phyloP scores from a whole-genome alignment of 2,888 invertebrate genomes.

The Diplolepis rosae region DNA sequence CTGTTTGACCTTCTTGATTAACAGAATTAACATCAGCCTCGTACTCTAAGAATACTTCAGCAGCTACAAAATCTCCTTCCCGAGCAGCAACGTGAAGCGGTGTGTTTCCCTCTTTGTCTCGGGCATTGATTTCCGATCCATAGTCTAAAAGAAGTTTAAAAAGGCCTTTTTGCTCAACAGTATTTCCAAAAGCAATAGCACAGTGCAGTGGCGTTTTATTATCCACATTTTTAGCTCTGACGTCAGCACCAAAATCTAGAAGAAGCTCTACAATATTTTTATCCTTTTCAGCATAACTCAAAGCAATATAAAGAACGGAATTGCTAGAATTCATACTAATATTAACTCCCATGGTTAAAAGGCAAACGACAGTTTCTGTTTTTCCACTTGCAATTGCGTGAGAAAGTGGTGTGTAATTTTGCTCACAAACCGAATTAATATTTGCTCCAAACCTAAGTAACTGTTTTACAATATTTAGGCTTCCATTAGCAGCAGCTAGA shows the following conservation, averaged over 20 bases:
- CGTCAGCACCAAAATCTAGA: background rate
- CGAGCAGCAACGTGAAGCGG: background rate
- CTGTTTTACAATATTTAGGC: background rate
- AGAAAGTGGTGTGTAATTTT: background rate
- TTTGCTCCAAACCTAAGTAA: background rate
- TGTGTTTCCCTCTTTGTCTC: background rate
- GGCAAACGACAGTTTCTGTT: background rate
- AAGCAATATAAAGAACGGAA: background rate
- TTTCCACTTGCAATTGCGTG: background rate
- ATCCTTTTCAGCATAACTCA: background rate
- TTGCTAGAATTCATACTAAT: background rate
- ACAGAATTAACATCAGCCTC: background rate
- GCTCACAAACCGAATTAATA: background rate
- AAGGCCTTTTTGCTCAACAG: background rate
- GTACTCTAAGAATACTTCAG: conserved; percentile 1
- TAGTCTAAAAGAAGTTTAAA: conserved; percentile 12
- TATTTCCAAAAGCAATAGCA: conserved; percentile 3
- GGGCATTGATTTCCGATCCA: background rate
- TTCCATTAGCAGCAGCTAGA: background rate
- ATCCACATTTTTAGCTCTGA: background rate
- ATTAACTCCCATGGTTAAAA: background rate
- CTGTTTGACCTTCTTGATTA: background rate
- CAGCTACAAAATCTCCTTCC: background rate
- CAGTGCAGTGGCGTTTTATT: conserved; percentile 2
- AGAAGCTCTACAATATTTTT: background rate